These are phyloP conservation scores for Oostethus manadensis DNA, from an alignment of 2,113 vertebrate genomes.

Conservation along the genomic window DNA sequence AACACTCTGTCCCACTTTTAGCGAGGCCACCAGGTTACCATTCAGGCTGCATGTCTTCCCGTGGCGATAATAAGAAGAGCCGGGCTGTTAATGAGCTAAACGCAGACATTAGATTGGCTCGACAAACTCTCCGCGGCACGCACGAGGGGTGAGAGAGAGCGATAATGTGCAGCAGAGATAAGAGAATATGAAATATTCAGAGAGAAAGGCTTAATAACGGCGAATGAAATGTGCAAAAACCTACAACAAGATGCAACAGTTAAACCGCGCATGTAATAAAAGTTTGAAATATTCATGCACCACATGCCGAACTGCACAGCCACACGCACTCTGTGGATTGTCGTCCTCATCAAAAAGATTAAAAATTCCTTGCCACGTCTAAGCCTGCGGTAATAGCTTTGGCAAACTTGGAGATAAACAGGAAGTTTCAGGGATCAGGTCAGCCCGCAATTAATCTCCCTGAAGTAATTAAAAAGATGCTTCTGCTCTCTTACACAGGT, in stretches of 20 bases:
- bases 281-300: constrained; percentile 44
- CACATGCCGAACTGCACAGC: constrained; percentile 15
- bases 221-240: constrained; percentile 8
- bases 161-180: constrained; percentile 15
- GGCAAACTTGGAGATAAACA: background rate
- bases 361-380: background rate
- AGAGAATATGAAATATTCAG: constrained; percentile 44
- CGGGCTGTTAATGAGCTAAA: constrained; percentile 68
- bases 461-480: background rate
- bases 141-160: constrained; percentile 11
- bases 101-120: constrained; percentile 64
- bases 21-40: constrained; percentile 45
- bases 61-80: constrained; percentile 50
- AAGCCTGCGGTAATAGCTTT: background rate
- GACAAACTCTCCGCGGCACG: constrained; percentile 27
- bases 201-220: constrained; percentile 20
- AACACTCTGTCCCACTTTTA: background rate
- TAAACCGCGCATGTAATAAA: background rate
- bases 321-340: background rate
- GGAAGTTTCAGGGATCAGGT: background rate
- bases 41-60: constrained; percentile 55
- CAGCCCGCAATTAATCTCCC: background rate
- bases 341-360: constrained; percentile 32
- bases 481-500: constrained; percentile 65
- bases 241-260: background rate